A percentile compares a stretch with the other conserved stretches of the same genome.
Evolutionary conservation across 2,797 vertebrate species (phyloP).

Genomic region (Pteronotus mesoamericanus): DNA sequence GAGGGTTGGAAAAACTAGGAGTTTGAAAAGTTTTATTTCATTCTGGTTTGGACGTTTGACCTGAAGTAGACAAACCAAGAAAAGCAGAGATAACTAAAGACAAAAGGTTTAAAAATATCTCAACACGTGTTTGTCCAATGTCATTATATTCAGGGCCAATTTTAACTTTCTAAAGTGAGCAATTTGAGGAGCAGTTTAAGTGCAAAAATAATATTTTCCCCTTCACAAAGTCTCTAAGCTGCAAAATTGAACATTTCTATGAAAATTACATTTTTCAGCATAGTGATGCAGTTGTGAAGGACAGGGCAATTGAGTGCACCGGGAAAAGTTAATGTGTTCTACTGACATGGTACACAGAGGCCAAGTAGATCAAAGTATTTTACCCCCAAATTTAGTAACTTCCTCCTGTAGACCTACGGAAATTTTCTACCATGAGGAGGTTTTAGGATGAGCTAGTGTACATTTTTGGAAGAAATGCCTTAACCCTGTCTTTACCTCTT

Average conservation of each 20-base stretch:
- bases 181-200: slow-evolving; percentile 46
- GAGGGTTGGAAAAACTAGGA: neutral
- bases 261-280: slow-evolving; percentile 70
- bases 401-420: neutral
- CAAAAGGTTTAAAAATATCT: slow-evolving; percentile 54
- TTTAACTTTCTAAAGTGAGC: slow-evolving; percentile 52
- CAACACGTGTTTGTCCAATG: neutral
- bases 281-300: slow-evolving; percentile 53
- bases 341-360: neutral
- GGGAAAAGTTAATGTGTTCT: slow-evolving; percentile 50
- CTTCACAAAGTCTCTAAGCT: slow-evolving; percentile 56
- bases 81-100: neutral
- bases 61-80: neutral
- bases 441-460: neutral
- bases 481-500: neutral
- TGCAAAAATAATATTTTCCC: slow-evolving; percentile 30
- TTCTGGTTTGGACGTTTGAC: neutral
- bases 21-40: neutral
- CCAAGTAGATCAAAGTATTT: neutral
- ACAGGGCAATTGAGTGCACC: slow-evolving; percentile 50
- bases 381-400: neutral
- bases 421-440: neutral
- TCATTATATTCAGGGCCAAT: slow-evolving; percentile 17
- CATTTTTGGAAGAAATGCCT: neutral
- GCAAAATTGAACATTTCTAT: slow-evolving; percentile 62